These are phyloP conservation scores for human DNA, from an alignment of 2,113 vertebrate genomes.

Conservation along the genomic window GRCh38 chr4:81459501-81460000, in stretches of 20 bases:
- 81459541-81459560: neutral
- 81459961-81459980: conserved; percentile 5
- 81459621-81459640: neutral
- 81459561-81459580: neutral
- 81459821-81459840: neutral
- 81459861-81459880: fast-evolving
- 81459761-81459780: neutral
- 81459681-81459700: neutral
- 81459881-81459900: neutral
- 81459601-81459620: neutral
- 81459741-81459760: neutral
- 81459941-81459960: neutral
- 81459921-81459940: neutral
- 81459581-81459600: neutral
- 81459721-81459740: neutral
- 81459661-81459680: neutral
- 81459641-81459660: neutral
- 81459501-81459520: conserved; percentile 94
- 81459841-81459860: neutral
- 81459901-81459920: neutral
- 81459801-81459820: neutral
- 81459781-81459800: neutral
- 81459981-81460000: neutral
- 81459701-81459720: neutral
- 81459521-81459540: conserved; percentile 8